Base-by-base conservation (phyloP, 1,140 invertebrate genomes). In the Drosophila busckii region DNA sequence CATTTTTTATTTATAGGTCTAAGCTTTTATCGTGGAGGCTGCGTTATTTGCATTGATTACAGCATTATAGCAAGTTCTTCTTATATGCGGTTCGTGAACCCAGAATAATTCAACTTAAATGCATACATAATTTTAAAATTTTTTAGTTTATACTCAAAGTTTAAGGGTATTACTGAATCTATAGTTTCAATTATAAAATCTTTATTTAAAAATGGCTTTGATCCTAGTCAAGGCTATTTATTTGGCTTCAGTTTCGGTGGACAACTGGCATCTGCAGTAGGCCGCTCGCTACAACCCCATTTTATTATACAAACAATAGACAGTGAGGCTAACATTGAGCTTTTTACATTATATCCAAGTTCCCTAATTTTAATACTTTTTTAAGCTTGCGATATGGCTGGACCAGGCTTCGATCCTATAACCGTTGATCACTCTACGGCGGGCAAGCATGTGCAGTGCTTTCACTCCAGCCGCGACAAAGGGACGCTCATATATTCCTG, bases 181-280 rank as follows among this genome's bases (percentile, higher is more conserved):
- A 66, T 87, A 15, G 48, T 49, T 0, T 49, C 65, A 2, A 46
- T 83, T 23, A 35, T 87, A 13, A 4, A 56, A 2, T 41, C 58
- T 1, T 42, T 87, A 1, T 53, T 83, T 9, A 52, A 48, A 6
- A 45, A 70, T 9, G 86, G 86, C 3, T 78, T 86, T 6, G 58
- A 86, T 40, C 58, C 68, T 1, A 63, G 53, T 8, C 60, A 58
- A 4, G 78, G 64, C 2, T 87, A 78, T 28, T 56, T 87, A 58
- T 87, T 86, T 58, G 86, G 86, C 3, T 87, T 87, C 31, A 87
- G 86, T 31, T 87, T 83, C 32, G 86, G 86, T 2, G 86, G 84
- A 0, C 82, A 83, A 53, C 20, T 87, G 4, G 86, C 73, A 0
- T 78, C 83, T 1, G 64, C 80, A 13, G 82, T 86, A 3, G 86